Evolutionary conservation across 2,888 invertebrate genomes (phyloP).

Genomic region (Deilephila porcellus): DNA sequence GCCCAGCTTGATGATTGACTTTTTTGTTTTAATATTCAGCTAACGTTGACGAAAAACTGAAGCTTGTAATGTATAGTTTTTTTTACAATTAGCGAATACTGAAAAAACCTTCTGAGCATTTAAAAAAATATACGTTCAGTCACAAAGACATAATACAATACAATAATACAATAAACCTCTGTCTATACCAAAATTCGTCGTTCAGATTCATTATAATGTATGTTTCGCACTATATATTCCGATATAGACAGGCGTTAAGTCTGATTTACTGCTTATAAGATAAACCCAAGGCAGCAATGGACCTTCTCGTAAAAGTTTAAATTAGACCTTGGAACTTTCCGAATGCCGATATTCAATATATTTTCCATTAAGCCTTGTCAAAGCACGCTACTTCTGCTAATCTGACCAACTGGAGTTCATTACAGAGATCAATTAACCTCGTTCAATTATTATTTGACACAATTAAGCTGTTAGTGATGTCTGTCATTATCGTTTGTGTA

Average conservation of each 20-base stretch:
- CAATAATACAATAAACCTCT: no score
- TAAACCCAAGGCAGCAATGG: neutral
- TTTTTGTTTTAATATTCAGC: constrained; percentile 3
- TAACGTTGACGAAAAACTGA: neutral
- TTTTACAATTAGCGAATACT: no score
- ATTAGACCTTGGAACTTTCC: constrained; percentile 12
- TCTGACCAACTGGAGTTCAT: neutral
- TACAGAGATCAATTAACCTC: neutral
- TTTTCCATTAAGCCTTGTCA: neutral
- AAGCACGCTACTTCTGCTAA: neutral
- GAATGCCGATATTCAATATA: constrained; percentile 13
- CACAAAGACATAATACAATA: no score
- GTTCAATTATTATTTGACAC: no score
- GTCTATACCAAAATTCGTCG: no score
- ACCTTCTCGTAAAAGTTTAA: constrained; percentile 8
- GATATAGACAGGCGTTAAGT: neutral
- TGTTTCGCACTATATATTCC: neutral
- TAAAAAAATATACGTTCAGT: neutral
- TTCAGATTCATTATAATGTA: no score
- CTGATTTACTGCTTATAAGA: neutral
- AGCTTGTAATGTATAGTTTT: no score
- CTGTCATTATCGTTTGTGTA: no score
- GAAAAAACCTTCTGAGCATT: neutral
- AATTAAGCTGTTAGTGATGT: no score
- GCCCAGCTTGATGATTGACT: neutral